Evolutionary conservation across 2,888 invertebrate species (phyloP).

Genomic region (Cheilosia impressa): DNA sequence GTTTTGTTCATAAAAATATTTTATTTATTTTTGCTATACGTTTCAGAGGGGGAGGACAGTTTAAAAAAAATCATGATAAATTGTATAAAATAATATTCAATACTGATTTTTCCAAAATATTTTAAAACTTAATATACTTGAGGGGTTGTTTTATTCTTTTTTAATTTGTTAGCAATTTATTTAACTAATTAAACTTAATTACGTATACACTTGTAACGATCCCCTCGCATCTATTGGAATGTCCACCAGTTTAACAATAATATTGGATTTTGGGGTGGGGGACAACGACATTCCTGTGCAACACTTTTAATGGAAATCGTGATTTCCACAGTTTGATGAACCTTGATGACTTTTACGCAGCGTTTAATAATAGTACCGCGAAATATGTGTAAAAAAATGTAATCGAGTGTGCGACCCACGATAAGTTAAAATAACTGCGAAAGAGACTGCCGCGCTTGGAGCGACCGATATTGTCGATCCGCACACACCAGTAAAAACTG

Average conservation of each 20-base stretch:
- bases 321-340: slow-evolving; percentile 80
- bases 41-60: slow-evolving; percentile 1
- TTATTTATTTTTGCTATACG: background rate
- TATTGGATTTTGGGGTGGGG: slow-evolving; percentile 9
- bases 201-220: slow-evolving; percentile 47
- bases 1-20: slow-evolving; percentile 31
- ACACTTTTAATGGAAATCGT: slow-evolving; percentile 77
- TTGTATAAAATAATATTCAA: slow-evolving; percentile 31
- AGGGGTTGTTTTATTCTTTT: background rate
- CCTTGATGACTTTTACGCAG: too few species aligned
- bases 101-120: slow-evolving; percentile 40
- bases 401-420: too few species aligned
- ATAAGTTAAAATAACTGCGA: too few species aligned
- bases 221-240: slow-evolving; percentile 26
- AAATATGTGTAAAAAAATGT: too few species aligned
- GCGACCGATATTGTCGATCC: too few species aligned
- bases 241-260: slow-evolving; percentile 26
- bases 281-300: slow-evolving; percentile 10
- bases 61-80: slow-evolving; percentile 15
- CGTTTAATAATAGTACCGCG: too few species aligned
- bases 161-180: slow-evolving; percentile 35
- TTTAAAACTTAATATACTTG: slow-evolving; percentile 48
- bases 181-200: slow-evolving; percentile 57
- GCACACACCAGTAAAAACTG: too few species aligned
- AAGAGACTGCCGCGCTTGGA: too few species aligned